phyloP scores from a whole-genome alignment of 1,140 invertebrate genomes.

The Achroia grisella region DNA sequence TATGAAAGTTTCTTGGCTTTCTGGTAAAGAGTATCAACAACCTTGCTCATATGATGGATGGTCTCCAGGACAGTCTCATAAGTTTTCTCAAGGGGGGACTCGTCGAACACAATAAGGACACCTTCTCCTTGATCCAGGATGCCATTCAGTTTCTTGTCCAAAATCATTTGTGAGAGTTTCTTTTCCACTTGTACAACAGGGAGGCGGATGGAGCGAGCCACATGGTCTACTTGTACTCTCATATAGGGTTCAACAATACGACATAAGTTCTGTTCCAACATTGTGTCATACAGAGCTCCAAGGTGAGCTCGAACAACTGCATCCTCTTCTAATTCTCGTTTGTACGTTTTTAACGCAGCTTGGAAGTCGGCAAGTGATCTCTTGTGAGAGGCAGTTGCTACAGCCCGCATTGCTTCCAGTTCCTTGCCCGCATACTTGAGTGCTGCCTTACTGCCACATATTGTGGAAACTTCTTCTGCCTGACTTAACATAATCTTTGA shows the following conservation, averaged over 20 bases:
- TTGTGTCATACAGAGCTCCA: conserved; percentile 97
- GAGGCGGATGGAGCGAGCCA: conserved; percentile 83
- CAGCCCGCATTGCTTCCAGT: conserved; percentile 97
- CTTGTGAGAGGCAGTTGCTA: conserved; percentile 96
- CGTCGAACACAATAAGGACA: conserved; percentile 98
- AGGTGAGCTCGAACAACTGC: conserved; percentile 97
- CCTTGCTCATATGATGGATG: conserved; percentile 99
- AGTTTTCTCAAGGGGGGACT: conserved; percentile 94
- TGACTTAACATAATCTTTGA: conserved; percentile 98
- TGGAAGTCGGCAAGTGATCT: conserved; percentile 96
- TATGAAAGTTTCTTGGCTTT: conserved; percentile 99
- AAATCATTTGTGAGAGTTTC: conserved; percentile 99
- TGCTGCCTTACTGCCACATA: conserved; percentile 97
- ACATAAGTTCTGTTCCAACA: conserved; percentile 99
- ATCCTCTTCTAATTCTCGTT: conserved; percentile 95
- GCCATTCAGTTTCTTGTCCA: conserved; percentile 98
- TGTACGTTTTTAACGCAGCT: conserved; percentile 88
- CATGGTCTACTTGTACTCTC: conserved; percentile 89
- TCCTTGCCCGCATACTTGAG: conserved; percentile 96
- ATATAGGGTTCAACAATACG: conserved; percentile 99
- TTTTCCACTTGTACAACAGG: conserved; percentile 95
- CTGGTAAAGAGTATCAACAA: conserved; percentile 98
- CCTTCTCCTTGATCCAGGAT: conserved; percentile 98
- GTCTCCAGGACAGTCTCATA: conserved; percentile 98
- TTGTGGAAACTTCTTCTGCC: conserved; percentile 96